phyloP scores from a whole-genome alignment of 2,113 vertebrate genomes.

The Coracopsis vasa region DNA sequence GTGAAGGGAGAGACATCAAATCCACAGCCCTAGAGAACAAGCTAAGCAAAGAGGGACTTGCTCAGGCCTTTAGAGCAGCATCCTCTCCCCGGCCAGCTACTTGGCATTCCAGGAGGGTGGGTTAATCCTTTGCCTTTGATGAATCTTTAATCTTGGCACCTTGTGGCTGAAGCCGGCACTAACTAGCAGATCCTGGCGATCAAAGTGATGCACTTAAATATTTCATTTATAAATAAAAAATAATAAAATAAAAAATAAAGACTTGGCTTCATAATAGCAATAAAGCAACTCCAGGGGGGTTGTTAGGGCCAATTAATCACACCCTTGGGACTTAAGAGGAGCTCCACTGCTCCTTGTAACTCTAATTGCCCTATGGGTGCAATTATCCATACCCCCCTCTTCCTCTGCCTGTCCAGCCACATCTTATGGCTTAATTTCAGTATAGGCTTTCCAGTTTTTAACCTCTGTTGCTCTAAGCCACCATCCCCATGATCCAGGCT shows the following conservation, averaged over 20 bases:
- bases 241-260: constrained; percentile 59
- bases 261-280: constrained; percentile 55
- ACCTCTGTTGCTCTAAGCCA: not conserved
- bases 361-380: constrained; percentile 62
- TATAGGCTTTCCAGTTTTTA: not conserved
- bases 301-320: constrained; percentile 58
- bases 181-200: constrained; percentile 60
- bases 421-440: constrained; percentile 42
- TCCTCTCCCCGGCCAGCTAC: not conserved
- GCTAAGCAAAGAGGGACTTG: not conserved
- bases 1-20: not conserved
- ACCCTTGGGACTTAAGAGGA: constrained; percentile 27
- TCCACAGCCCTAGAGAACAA: not conserved
- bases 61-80: not conserved
- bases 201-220: constrained; percentile 65
- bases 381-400: constrained; percentile 24
- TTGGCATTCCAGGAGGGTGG: constrained; percentile 46
- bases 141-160: constrained; percentile 67
- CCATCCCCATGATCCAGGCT: not conserved
- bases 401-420: constrained; percentile 15
- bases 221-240: constrained; percentile 71
- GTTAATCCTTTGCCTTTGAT: constrained; percentile 63
- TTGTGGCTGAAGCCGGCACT: constrained; percentile 46
- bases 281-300: constrained; percentile 22
- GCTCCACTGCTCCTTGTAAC: constrained; percentile 27